Percentiles rank a stretch among this genome's conserved stretches.
Conservation (phyloP, 2,797 vertebrate genomes). For the Echeneis naucrates region DNA sequence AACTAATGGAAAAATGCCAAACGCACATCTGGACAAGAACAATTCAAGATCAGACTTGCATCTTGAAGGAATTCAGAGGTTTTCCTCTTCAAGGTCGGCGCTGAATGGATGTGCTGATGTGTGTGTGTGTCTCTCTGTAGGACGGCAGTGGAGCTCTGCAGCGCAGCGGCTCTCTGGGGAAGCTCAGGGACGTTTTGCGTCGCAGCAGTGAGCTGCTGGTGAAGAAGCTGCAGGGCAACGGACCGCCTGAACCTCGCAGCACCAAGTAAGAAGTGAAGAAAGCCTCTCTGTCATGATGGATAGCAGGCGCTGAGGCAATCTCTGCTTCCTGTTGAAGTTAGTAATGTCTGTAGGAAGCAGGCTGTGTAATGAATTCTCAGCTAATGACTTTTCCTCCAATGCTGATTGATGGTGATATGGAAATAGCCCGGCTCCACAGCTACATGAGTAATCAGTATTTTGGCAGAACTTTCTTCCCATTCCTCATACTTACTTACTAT, state of each 20-base stretch:
- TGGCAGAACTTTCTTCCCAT: too few species aligned
- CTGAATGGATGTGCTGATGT: slow-evolving; percentile 24
- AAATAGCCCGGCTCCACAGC: background rate
- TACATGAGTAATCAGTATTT: background rate
- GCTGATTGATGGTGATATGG: background rate
- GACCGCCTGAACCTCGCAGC: slow-evolving; percentile 88
- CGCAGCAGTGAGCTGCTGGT: slow-evolving; percentile 97
- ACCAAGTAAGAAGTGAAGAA: slow-evolving; percentile 74
- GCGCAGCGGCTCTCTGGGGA: slow-evolving; percentile 93
- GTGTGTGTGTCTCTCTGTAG: slow-evolving; percentile 79
- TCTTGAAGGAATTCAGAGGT: background rate
- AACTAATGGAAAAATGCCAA: background rate
- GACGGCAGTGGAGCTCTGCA: slow-evolving; percentile 93
- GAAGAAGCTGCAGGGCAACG: slow-evolving; percentile 95
- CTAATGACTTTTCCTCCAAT: background rate
- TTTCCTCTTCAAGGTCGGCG: background rate
- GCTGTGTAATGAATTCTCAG: background rate
- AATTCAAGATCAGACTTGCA: too few species aligned
- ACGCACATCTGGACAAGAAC: background rate
- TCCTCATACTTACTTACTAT: background rate
- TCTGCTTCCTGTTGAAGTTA: background rate
- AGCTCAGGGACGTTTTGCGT: slow-evolving; percentile 92
- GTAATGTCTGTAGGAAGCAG: background rate
- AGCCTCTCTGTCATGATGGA: background rate
- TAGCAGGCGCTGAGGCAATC: background rate